Base-by-base conservation (phyloP, 1,140 invertebrate species). In the Rhopalosiphum padi region DNA sequence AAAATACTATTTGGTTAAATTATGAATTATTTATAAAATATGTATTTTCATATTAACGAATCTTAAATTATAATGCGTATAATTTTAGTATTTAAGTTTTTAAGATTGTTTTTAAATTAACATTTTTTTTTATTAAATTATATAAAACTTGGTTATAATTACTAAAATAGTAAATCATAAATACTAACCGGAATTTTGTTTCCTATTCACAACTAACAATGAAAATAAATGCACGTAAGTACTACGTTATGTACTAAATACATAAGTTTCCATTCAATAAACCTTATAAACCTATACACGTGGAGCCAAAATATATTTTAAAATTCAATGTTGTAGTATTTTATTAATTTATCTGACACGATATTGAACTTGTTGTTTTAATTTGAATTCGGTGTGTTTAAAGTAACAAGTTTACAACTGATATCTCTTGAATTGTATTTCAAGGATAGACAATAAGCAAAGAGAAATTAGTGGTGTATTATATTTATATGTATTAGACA, bases 181-280 rank as follows among this genome's bases (percentile, higher is more conserved):
- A 87, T 35, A 55, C 22, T 41, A 90, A 9, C 1, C 37, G 1
- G 6, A 43, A n/a, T n/a, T 60, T 90, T 53, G 22, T 91, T 91
- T 91, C 7, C 25, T 9, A n/a, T 43, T 90, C 41, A 91, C 37
- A 68, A 68, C 18, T 68, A n/a, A 68, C 55, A 91, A 91, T 91
- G 6, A 23, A n/a, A 43, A 43, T 22, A 1, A 23, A 87, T 46
- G 43, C 11, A 46, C n/a, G 30, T 30, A 41, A 15, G n/a, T n/a
- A n/a, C n/a, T n/a, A n/a, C n/a, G n/a, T n/a, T n/a, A n/a, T n/a
- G 48, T 43, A 46, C 2, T 23, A 23, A 83, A 23, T 43, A 46
- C 0, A 37, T 21, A 82, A 35, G 77, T 85, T 43, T 25, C 41
- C 9, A 85, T 85, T 85, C 22, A 85, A 85, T 85, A 85, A 85